These are phyloP conservation scores for Pteropus rufus DNA, from an alignment of 2,797 vertebrate species.

Conservation along the genomic window DNA sequence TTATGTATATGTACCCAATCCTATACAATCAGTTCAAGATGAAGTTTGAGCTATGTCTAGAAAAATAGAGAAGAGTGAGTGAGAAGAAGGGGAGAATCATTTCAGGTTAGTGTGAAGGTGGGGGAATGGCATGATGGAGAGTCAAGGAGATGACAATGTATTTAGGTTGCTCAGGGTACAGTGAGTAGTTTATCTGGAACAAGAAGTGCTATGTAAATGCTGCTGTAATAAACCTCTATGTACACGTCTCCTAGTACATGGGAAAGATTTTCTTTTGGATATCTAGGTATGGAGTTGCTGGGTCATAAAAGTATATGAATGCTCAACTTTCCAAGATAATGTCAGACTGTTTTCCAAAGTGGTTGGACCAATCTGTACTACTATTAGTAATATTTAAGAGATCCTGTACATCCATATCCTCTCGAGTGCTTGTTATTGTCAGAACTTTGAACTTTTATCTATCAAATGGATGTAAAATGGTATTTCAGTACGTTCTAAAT, in stretches of 20 bases:
- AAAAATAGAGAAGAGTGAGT: slow-evolving; percentile 14
- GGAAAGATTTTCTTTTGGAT: neutral
- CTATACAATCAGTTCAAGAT: slow-evolving; percentile 14
- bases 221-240: neutral
- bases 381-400: neutral
- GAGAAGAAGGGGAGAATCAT: neutral
- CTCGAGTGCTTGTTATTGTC: slow-evolving; percentile 10
- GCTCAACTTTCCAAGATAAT: neutral
- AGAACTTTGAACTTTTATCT: slow-evolving; percentile 24
- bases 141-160: neutral
- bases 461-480: neutral
- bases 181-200: neutral
- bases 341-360: neutral
- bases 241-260: neutral
- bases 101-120: neutral
- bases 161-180: neutral
- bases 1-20: neutral
- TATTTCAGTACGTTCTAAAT: slow-evolving; percentile 19
- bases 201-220: neutral
- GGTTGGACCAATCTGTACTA: neutral
- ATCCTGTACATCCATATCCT: neutral
- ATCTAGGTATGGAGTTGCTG: neutral
- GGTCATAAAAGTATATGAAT: neutral
- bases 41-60: neutral
- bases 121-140: neutral